phyloP scores from a whole-genome alignment of 64 coral and sea anemone species.

The Stichodactyla mertensii region DNA sequence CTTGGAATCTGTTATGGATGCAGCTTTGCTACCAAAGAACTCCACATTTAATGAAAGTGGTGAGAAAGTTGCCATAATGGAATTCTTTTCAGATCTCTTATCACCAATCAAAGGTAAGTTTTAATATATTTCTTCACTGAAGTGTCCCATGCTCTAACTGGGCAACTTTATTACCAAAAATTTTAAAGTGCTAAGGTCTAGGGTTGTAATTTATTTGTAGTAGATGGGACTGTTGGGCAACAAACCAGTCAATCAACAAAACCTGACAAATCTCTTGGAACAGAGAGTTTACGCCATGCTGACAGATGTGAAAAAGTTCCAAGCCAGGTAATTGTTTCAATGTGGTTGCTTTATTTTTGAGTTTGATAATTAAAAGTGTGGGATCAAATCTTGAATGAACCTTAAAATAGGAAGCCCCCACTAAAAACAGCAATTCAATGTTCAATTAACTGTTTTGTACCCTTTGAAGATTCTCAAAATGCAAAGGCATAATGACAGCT shows the following conservation, averaged over 20 bases:
- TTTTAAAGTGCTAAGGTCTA: too few relatives aligned
- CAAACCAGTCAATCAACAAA: not conserved
- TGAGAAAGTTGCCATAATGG: not conserved
- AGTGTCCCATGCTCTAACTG: too few relatives aligned
- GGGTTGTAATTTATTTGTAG: too few relatives aligned
- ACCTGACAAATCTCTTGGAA: not conserved
- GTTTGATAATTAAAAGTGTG: not conserved
- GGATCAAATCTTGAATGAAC: not conserved
- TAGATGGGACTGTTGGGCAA: not conserved
- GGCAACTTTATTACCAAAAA: too few relatives aligned
- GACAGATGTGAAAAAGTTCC: not conserved
- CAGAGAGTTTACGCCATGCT: not conserved
- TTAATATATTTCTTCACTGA: not conserved
- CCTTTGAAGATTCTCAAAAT: not conserved
- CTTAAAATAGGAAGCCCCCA: not conserved
- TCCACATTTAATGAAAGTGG: slow-evolving; percentile 16
- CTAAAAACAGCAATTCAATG: not conserved
- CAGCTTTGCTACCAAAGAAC: not conserved
- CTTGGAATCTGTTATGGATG: not conserved
- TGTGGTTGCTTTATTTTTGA: not conserved
- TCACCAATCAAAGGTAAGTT: slow-evolving; percentile 2
- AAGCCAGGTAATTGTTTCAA: not conserved
- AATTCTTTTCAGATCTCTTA: not conserved
- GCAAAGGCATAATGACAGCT: not conserved
- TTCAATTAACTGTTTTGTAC: not conserved